These are phyloP conservation scores for Sitodiplosis mosellana DNA, from an alignment of 1,140 invertebrate species.

Conservation along the genomic window DNA sequence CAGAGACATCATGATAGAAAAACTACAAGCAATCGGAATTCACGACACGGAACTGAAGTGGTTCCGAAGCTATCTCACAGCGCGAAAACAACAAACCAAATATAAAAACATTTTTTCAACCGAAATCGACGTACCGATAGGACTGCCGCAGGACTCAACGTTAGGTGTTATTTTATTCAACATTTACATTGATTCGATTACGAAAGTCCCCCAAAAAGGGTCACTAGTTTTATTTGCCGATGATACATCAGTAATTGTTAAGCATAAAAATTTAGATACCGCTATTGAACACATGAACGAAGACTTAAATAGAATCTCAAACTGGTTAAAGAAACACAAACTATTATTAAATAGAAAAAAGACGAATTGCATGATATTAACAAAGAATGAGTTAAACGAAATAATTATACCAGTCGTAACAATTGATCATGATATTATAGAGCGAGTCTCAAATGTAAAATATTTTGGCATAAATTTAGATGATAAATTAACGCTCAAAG, in stretches of 20 bases:
- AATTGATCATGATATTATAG: background rate
- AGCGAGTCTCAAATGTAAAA: background rate
- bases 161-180: too few species aligned
- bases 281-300: background rate
- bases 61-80: constrained; percentile 9
- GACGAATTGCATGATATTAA: background rate
- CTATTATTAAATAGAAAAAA: background rate
- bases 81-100: constrained; percentile 1
- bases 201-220: background rate
- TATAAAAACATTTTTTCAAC: too few species aligned
- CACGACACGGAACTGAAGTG: constrained; percentile 1
- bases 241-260: background rate
- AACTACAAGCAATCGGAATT: constrained; percentile 7
- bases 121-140: too few species aligned
- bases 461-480: background rate
- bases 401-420: background rate
- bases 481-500: background rate
- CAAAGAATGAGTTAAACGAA: background rate
- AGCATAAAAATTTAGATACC: background rate
- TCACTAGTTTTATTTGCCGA: background rate
- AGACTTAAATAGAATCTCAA: background rate
- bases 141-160: too few species aligned
- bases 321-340: background rate
- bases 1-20: constrained; percentile 3
- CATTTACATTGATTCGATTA: too few species aligned